Base-by-base conservation (phyloP, 1,140 invertebrate genomes). In the Stratiolaelaps scimitus region DNA sequence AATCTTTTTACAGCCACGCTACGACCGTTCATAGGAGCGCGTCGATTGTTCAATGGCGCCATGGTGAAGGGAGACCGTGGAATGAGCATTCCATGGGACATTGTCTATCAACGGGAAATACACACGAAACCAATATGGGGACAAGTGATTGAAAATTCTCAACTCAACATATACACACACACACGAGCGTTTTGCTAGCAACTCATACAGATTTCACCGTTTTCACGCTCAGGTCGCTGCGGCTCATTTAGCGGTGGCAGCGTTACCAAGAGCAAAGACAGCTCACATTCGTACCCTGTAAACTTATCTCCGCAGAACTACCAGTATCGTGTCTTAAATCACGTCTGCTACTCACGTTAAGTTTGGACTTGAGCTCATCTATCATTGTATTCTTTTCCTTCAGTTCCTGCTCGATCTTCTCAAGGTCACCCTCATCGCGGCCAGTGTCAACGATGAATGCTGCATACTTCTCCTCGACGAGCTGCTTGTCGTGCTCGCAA, bases 381-480 rank as follows among this genome's bases (percentile, higher is more conserved):
- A 60, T 60, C 53, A 60, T 60, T 34, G 53, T 17, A 26, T 60
- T 34, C 26, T 60, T 60, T 1, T 20, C 53, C 20, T 60, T 26
- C 1, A 60, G 53, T 26, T 60, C 53, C 20, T 60, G 26, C 2
- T 26, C 26, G 20, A 60, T 26, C 10, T 60, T 60, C 13, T 60
- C 53, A 34, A 60, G 34, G 26, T 60, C 53, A 23, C 34, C 34
- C 26, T 60, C 53, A 23, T 60, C 53, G 2, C 53, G 53, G 26
- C 34, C 53, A 26, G 53, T 34, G 17, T 60, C 53, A 26, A 60
- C 26, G 4, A 60, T 26, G 23, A 60, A 60, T 10, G 53, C 53
- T 15, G 53, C 53, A 23, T 60, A 60, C 53, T 60, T 60, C 23
- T 60, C 53, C 23, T 60, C 53, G 15, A 60, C 23, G 15, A 60